phyloP scores from a whole-genome alignment of 2,888 invertebrate genomes.

The Podabrus alpinus region DNA sequence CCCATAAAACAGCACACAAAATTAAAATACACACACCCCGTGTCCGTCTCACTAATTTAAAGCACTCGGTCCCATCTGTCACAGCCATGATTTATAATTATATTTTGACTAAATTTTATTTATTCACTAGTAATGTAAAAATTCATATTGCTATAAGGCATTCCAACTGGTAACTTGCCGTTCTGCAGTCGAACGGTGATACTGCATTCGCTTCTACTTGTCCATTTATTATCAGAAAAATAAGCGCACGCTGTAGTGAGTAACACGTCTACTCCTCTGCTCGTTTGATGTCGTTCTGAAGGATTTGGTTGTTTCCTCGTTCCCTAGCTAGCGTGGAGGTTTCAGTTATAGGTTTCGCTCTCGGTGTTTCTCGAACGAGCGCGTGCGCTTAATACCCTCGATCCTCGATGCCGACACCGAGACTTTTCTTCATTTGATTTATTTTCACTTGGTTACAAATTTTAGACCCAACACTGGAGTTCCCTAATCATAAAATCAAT shows the following conservation, averaged over 20 bases:
- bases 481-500: constrained; percentile 2
- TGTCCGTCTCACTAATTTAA: constrained; percentile 28
- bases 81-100: constrained; percentile 22
- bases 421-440: constrained; percentile 23
- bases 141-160: constrained; percentile 16
- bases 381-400: constrained; percentile 17
- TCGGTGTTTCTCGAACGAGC: constrained; percentile 5
- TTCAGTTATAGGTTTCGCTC: not conserved
- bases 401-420: constrained; percentile 10
- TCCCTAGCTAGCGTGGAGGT: not conserved
- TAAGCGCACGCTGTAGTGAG: constrained; percentile 2
- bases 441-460: constrained; percentile 17
- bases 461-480: constrained; percentile 5
- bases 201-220: not conserved
- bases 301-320: not conserved
- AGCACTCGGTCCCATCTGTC: constrained; percentile 27
- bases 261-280: not conserved
- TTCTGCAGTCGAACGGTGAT: not conserved
- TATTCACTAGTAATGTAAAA: constrained; percentile 4
- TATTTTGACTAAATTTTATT: constrained; percentile 24
- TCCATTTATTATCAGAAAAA: not conserved
- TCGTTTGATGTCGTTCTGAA: constrained; percentile 12
- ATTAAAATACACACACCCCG: constrained; percentile 20
- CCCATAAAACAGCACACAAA: constrained; percentile 16
- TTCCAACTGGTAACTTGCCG: not conserved